phyloP scores from a whole-genome alignment of 1,140 invertebrate genomes.

The Adoxophyes honmai region DNA sequence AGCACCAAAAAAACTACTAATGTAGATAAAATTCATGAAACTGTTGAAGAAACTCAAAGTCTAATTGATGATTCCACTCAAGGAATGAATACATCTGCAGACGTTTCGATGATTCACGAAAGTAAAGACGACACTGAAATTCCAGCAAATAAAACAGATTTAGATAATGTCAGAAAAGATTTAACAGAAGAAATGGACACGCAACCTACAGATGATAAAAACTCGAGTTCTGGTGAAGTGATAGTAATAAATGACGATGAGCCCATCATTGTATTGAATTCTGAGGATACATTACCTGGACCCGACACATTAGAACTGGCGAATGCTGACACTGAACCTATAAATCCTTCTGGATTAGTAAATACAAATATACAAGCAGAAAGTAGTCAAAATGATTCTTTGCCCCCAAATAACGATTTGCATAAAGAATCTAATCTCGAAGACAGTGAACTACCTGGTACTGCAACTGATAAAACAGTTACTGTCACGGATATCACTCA shows the following conservation, averaged over 20 bases:
- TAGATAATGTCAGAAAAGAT: constrained; percentile 30
- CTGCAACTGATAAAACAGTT: not conserved
- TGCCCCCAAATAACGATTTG: not conserved
- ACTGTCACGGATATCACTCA: constrained; percentile 4
- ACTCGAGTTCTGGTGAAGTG: constrained; percentile 29
- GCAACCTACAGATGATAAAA: constrained; percentile 28
- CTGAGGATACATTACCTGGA: constrained; percentile 27
- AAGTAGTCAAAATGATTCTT: not conserved
- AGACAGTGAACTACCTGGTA: not conserved
- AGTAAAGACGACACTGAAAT: constrained; percentile 48
- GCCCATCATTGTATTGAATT: constrained; percentile 25
- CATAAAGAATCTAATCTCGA: not conserved
- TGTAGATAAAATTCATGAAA: constrained; percentile 22
- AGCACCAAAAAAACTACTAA: constrained; percentile 33
- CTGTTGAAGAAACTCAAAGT: constrained; percentile 19
- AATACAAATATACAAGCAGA: not conserved
- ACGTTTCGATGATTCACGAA: constrained; percentile 19
- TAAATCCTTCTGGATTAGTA: constrained; percentile 23
- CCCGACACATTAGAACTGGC: constrained; percentile 52
- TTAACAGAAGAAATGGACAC: constrained; percentile 62
- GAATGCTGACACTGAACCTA: constrained; percentile 54
- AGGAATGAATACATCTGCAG: constrained; percentile 1
- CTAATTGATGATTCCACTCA: constrained; percentile 9
- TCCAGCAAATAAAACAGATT: constrained; percentile 44
- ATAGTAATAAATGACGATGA: constrained; percentile 36